Percentiles rank a stretch among this genome's conserved stretches.
These are phyloP conservation scores for Brenthis daphne DNA, from an alignment of 2,888 invertebrate species.

Conservation along the genomic window DNA sequence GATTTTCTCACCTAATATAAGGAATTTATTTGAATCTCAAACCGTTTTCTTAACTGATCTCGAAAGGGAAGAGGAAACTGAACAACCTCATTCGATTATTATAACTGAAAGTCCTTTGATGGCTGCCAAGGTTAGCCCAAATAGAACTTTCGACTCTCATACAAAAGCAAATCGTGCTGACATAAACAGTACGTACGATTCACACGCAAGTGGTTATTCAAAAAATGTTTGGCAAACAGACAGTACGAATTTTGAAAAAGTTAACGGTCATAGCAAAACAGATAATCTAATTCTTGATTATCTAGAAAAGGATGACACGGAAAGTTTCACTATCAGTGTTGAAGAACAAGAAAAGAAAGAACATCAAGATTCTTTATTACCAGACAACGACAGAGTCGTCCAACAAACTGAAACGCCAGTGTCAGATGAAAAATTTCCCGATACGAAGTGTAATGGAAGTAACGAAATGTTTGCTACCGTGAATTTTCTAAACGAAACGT, in stretches of 20 bases:
- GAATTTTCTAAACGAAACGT: conserved; percentile 67
- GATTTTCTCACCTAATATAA: conserved; percentile 58
- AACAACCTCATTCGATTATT: conserved; percentile 75
- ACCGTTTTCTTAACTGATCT: conserved; percentile 60
- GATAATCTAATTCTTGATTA: conserved; percentile 9
- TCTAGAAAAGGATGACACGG: conserved; percentile 4
- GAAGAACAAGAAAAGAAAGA: background rate
- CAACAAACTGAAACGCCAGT: conserved; percentile 10
- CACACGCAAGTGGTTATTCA: conserved; percentile 45
- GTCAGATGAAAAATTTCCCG: conserved; percentile 10
- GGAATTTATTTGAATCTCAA: conserved; percentile 72
- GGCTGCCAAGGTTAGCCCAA: conserved; percentile 53
- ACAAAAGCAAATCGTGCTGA: conserved; percentile 45
- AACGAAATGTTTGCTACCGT: conserved; percentile 68
- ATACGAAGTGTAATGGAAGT: conserved; percentile 55
- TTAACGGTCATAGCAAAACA: conserved; percentile 38
- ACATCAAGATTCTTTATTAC: background rate
- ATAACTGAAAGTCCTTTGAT: conserved; percentile 66
- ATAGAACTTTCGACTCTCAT: conserved; percentile 55
- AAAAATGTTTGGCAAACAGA: conserved; percentile 36
- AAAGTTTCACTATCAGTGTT: conserved; percentile 1
- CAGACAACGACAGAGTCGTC: background rate
- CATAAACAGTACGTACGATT: conserved; percentile 54
- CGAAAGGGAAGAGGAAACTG: conserved; percentile 67
- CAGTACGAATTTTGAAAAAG: conserved; percentile 30